phyloP scores from a whole-genome alignment of 1,140 invertebrate genomes.

The Micrasema minimum region DNA sequence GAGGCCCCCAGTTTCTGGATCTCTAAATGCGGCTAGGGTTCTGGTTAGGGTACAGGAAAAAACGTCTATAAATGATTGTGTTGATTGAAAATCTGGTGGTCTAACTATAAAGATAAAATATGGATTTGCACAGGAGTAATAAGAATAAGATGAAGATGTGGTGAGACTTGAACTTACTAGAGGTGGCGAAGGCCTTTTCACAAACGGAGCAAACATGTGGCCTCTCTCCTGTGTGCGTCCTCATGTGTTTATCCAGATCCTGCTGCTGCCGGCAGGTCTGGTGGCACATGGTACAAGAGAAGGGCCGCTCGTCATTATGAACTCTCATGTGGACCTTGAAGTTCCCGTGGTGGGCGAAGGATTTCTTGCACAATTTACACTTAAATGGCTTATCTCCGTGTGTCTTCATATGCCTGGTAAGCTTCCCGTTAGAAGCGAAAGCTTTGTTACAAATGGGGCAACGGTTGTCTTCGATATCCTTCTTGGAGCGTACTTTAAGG shows the following conservation, averaged over 20 bases:
- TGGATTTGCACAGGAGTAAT: no score
- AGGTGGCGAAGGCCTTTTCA: slow-evolving; percentile 70
- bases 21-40: no score
- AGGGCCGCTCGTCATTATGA: slow-evolving; percentile 79
- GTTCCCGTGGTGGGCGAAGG: slow-evolving; percentile 75
- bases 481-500: slow-evolving; percentile 49
- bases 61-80: no score
- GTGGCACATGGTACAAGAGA: slow-evolving; percentile 70
- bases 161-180: slow-evolving; percentile 55
- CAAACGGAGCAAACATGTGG: slow-evolving; percentile 69
- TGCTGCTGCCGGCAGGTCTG: slow-evolving; percentile 66
- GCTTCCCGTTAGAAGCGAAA: slow-evolving; percentile 68
- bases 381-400: slow-evolving; percentile 77
- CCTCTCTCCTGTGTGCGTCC: slow-evolving; percentile 70
- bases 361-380: slow-evolving; percentile 75
- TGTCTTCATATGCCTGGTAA: slow-evolving; percentile 70
- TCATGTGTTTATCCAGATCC: slow-evolving; percentile 66
- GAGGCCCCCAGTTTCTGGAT: no score
- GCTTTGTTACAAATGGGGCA: slow-evolving; percentile 70
- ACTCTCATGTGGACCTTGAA: slow-evolving; percentile 68
- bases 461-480: slow-evolving; percentile 32
- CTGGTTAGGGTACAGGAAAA: no score
- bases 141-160: no score
- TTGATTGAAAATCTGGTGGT: no score
- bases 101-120: no score